Percentiles rank a stretch among this genome's conserved stretches.
These are phyloP conservation scores for Glossosoma conforme DNA, from an alignment of 1,140 invertebrate species.

Conservation along the genomic window DNA sequence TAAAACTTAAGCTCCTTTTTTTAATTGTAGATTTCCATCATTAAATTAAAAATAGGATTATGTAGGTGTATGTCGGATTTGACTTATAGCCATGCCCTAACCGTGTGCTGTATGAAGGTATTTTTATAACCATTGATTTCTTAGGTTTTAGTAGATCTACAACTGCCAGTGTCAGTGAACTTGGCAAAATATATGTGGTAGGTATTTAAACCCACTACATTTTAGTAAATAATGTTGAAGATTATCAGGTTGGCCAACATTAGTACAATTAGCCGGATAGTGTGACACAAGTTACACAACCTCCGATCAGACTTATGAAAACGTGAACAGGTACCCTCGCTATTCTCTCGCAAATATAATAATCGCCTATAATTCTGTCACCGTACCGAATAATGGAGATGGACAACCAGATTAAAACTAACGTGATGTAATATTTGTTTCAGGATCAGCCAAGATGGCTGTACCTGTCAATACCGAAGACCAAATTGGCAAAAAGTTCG, in stretches of 20 bases:
- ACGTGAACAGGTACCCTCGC: neutral
- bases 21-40: no score
- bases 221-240: neutral
- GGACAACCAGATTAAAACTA: neutral
- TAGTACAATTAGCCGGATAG: neutral
- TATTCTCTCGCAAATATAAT: neutral
- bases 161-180: neutral
- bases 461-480: slow-evolving; percentile 41
- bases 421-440: neutral
- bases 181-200: neutral
- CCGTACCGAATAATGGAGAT: neutral
- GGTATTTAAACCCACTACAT: neutral
- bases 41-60: no score
- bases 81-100: no score
- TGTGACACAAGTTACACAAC: slow-evolving; percentile 10
- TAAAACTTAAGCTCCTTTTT: no score
- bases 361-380: neutral
- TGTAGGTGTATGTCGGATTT: no score
- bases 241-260: neutral
- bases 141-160: neutral
- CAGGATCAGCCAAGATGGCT: slow-evolving; percentile 22
- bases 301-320: neutral
- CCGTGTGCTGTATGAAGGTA: neutral
- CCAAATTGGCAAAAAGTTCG: slow-evolving; percentile 52
- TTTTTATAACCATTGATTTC: neutral